Evolutionary conservation across 2,888 invertebrate genomes (phyloP), one percentile per base, ranked within the genome.

Genomic region (Tridacna gigas): DNA sequence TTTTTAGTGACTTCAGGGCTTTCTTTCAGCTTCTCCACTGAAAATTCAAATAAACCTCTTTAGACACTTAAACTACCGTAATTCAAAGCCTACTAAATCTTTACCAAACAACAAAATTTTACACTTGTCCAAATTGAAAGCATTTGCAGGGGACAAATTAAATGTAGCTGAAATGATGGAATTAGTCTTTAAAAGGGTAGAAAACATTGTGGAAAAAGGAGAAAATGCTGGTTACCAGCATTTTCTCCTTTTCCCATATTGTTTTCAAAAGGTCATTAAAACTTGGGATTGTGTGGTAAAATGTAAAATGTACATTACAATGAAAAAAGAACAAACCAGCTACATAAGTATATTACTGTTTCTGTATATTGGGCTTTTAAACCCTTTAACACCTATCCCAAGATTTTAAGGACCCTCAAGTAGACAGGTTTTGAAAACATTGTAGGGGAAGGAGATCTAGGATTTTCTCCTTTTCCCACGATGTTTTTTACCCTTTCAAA

Each of bases 21-120:
- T 56, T 85, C 88, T 48, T 83, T 86, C 28, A 89, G 48, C 79
- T 86, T 88, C 74, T 90, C 90, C 83, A 89, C 90, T 90, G 82
- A 63, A 83, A 82, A 48, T 45, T 15, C 5, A 75, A 28, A 66
- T 18, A 66, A 26, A 28, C 4, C 3, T 63, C n/a, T n/a, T 63
- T 63, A 22, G n/a, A 2, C n/a, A 1, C 18, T 56, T 56, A n/a
- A 2, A n/a, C n/a, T n/a, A n/a, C n/a, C n/a, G n/a, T n/a, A n/a
- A n/a, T n/a, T n/a, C n/a, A n/a, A n/a, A n/a, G n/a, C n/a, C n/a
- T n/a, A n/a, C n/a, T n/a, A n/a, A n/a, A n/a, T n/a, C n/a, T n/a
- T n/a, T n/a, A n/a, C n/a, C n/a, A 51, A 13, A 51, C 51, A 11
- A 51, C 51, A 51, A 51, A 51, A 51, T 51, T 51, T 51, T 13